Conservation (phyloP, 2,888 invertebrate species). For the Maniola hyperantus region DNA sequence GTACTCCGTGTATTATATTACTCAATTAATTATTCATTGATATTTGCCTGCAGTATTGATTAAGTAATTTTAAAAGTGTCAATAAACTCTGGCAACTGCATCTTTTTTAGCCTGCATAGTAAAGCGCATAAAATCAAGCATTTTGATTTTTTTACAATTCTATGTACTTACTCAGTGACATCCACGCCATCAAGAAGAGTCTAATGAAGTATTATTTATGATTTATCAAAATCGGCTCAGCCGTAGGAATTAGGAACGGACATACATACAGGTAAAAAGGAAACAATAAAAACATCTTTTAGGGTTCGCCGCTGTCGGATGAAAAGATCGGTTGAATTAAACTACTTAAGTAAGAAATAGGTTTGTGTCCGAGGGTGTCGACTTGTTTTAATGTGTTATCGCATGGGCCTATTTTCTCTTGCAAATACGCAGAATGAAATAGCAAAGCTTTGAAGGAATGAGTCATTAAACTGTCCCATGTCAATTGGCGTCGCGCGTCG, state of each 20-base stretch:
- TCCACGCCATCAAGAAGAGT: too few species aligned
- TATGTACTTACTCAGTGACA: too few species aligned
- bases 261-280: too few species aligned
- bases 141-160: too few species aligned
- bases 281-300: too few species aligned
- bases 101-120: too few species aligned
- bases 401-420: slow-evolving; percentile 6
- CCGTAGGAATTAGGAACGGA: too few species aligned
- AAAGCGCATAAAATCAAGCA: too few species aligned
- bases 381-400: not conserved
- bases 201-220: too few species aligned
- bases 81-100: too few species aligned
- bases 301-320: too few species aligned
- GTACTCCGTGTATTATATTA: not conserved
- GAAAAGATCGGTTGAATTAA: not conserved
- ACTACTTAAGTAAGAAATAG: not conserved
- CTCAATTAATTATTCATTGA: slow-evolving; percentile 11
- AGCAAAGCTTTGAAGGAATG: slow-evolving; percentile 35
- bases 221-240: too few species aligned
- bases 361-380: not conserved
- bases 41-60: not conserved
- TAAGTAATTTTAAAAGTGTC: not conserved
- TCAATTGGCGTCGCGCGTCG: slow-evolving; percentile 41
- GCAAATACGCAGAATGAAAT: slow-evolving; percentile 21
- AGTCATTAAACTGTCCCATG: slow-evolving; percentile 42